phyloP scores from a whole-genome alignment of 2,797 vertebrate species.

The Ctenosaura bakeri region DNA sequence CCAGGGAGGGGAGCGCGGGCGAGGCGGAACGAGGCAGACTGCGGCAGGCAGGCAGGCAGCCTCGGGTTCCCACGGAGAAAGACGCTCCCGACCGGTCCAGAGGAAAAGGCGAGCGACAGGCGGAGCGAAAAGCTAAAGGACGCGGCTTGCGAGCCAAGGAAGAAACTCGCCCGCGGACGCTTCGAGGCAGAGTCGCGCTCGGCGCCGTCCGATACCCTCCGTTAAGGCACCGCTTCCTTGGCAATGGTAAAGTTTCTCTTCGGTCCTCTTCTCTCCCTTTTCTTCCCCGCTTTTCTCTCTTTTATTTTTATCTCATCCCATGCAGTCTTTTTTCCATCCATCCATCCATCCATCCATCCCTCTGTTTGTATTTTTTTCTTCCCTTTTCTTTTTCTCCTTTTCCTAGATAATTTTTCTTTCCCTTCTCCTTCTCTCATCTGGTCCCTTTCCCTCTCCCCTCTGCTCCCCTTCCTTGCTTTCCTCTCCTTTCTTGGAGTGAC shows the following conservation, averaged over 20 bases:
- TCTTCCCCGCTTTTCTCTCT: too few relatives aligned
- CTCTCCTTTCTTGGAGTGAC: not conserved
- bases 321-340: fast-evolving
- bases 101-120: not conserved
- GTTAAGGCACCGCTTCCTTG: not conserved
- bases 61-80: not conserved
- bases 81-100: too few relatives aligned
- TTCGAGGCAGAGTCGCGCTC: too few relatives aligned
- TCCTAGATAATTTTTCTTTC: too few relatives aligned
- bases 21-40: not conserved
- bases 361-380: not conserved
- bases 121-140: too few relatives aligned
- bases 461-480: too few relatives aligned
- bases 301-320: fast-evolving
- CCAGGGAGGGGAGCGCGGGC: not conserved
- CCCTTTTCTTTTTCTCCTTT: not conserved
- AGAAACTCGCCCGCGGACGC: not conserved
- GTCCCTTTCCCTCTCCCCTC: too few relatives aligned
- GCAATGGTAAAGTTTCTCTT: slow-evolving; percentile 23
- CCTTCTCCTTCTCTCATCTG: not conserved
- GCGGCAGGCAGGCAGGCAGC: not conserved
- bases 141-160: too few relatives aligned
- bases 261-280: not conserved
- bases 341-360: too few relatives aligned
- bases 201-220: not conserved